Evolutionary conservation across 2,888 invertebrate genomes (phyloP).

Genomic region (Athalia cordata): DNA sequence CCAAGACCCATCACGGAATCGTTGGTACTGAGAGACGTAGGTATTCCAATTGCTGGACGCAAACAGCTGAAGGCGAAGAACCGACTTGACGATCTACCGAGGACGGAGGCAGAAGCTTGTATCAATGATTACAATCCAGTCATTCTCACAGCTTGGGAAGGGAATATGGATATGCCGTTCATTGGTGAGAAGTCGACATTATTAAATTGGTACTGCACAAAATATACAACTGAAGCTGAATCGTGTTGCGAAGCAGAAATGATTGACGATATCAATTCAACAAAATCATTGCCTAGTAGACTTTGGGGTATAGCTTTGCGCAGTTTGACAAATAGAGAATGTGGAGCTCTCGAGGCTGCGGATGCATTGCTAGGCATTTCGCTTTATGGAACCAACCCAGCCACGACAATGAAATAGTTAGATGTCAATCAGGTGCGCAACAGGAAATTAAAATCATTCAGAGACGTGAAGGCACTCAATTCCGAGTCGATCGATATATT

Average conservation of each 20-base stretch:
- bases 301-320: slow-evolving; percentile 60
- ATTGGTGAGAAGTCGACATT: slow-evolving; percentile 58
- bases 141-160: slow-evolving; percentile 59
- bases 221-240: no score
- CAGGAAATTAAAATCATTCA: slow-evolving; percentile 23
- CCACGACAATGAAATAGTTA: slow-evolving; percentile 56
- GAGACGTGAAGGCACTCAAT: slow-evolving; percentile 34
- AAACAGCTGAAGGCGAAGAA: slow-evolving; percentile 53
- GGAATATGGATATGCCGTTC: slow-evolving; percentile 63
- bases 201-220: slow-evolving; percentile 49
- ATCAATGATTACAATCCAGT: slow-evolving; percentile 63
- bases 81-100: slow-evolving; percentile 59
- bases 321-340: slow-evolving; percentile 58
- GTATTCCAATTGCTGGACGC: slow-evolving; percentile 59
- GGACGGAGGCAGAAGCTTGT: slow-evolving; percentile 50
- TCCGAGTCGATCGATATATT: slow-evolving; percentile 48
- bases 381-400: slow-evolving; percentile 61
- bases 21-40: slow-evolving; percentile 54
- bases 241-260: slow-evolving; percentile 44
- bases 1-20: slow-evolving; percentile 55
- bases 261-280: slow-evolving; percentile 60
- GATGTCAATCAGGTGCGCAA: slow-evolving; percentile 38
- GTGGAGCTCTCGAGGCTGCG: slow-evolving; percentile 61
- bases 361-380: slow-evolving; percentile 58
- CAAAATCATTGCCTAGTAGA: slow-evolving; percentile 56